Evolutionary conservation across 2,888 invertebrate species (phyloP).

Genomic region (Diadegma fenestrale): DNA sequence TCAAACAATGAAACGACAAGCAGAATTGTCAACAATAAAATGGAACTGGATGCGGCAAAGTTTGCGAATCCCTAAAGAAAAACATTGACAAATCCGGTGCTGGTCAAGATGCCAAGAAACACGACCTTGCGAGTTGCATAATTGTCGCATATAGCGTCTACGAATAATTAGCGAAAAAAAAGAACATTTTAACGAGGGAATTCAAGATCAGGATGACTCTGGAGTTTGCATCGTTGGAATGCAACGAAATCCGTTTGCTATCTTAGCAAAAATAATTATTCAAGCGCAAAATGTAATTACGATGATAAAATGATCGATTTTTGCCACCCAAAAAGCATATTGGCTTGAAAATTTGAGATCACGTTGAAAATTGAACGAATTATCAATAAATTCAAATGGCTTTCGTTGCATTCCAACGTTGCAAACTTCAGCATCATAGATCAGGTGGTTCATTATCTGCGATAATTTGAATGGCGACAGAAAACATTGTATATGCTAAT

Average conservation of each 20-base stretch:
- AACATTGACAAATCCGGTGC: not conserved
- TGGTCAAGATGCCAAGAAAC: not conserved
- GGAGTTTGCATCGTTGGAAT: too few species aligned
- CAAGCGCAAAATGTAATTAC: too few species aligned
- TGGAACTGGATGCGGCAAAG: not conserved
- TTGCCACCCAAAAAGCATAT: too few species aligned
- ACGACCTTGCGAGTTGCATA: not conserved
- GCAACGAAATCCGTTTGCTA: too few species aligned
- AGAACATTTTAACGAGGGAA: not conserved
- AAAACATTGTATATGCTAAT: constrained; percentile 11
- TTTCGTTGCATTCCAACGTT: too few species aligned
- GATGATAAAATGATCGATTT: too few species aligned
- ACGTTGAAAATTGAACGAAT: too few species aligned
- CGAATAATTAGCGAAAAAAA: not conserved
- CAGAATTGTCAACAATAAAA: not conserved
- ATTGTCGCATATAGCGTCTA: not conserved
- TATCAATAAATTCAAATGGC: too few species aligned
- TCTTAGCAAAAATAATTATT: too few species aligned
- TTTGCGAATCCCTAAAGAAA: not conserved
- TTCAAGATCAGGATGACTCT: too few species aligned
- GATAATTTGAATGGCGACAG: constrained; percentile 32
- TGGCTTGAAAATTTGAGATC: too few species aligned
- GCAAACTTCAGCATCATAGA: too few species aligned
- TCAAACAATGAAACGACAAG: not conserved
- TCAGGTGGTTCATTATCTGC: constrained; percentile 21